Evolutionary conservation across 2,113 vertebrate species (phyloP), one percentile per base, ranked within the genome.

Genomic region (Labrus mixtus): DNA sequence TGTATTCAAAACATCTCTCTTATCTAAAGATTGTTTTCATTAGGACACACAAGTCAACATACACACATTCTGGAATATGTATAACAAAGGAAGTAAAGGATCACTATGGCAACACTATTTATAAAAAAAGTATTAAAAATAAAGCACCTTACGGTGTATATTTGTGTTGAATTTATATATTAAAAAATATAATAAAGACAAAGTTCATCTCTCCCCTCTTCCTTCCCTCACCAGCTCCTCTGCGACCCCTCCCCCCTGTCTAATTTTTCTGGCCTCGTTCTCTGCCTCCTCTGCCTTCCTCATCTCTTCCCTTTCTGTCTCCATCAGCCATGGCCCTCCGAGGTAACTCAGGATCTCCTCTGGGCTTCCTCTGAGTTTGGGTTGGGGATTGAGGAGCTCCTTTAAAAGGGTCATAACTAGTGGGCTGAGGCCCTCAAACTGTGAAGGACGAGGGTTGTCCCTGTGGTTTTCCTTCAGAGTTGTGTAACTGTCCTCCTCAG

Each of bases 311-410:
- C 67, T 60, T 77, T 93, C 92, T 1, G 91, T 95, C 86, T 93
- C 87, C 37, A 79, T 83, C 67, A 94, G 88, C 94, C 94, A 95
- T 1, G 94, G 89, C 16, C 93, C 93, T 5, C 94, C 92, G 20
- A 95, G 90, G 82, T 95, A 93, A 60, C 94, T 93, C 20, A 96
- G 92, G 64, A 96, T 93, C 79, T 96, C 95, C 9, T 96, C 93
- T 0, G 96, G 93, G 4, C 82, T 93, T 9, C 95, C 95, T 16
- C 96, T 95, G 4, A 77, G 92, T 15, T 91, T 65, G 0, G 96
- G 95, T 17, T 96, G 87, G 1, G 96, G 93, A 15, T 94, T 89
- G 59, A 98, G 92, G 17, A 98, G 90, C 59, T 96, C 93, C 62
- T 73, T 93, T 25, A 98, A 88, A 79, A 98, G 90, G 56, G 91